Evolutionary conservation across 2,888 invertebrate species (phyloP).

Genomic region (Dione vanillae): DNA sequence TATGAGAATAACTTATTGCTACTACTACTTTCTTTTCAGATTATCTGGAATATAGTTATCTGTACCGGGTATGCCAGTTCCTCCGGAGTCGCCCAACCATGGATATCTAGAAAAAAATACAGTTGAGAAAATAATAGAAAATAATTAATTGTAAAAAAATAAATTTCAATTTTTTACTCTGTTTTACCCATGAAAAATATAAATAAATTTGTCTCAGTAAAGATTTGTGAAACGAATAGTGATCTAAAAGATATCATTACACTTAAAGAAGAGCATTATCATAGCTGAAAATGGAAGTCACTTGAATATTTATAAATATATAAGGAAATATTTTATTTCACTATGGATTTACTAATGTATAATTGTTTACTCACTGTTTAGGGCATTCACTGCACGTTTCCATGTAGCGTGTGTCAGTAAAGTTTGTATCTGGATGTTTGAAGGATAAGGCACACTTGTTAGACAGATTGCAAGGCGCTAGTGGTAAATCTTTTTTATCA

Average conservation of each 20-base stretch:
- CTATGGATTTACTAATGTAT: too few relatives aligned
- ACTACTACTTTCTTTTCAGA: conserved; percentile 73
- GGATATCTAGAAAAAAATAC: conserved; percentile 84
- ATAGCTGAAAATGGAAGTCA: too few relatives aligned
- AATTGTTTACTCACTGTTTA: conserved; percentile 81
- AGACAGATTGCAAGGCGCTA: conserved; percentile 90
- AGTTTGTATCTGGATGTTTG: conserved; percentile 89
- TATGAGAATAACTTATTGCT: conserved; percentile 58
- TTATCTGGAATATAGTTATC: conserved; percentile 93
- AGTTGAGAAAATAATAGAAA: neutral
- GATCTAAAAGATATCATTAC: too few relatives aligned
- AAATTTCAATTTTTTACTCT: neutral
- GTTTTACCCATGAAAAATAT: too few relatives aligned
- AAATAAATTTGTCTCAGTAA: too few relatives aligned
- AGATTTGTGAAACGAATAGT: too few relatives aligned
- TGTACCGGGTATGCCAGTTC: conserved; percentile 90
- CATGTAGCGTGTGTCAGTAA: conserved; percentile 93
- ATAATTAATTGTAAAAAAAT: too few relatives aligned
- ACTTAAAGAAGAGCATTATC: too few relatives aligned
- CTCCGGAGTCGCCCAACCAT: conserved; percentile 94
- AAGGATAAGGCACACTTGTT: conserved; percentile 94
- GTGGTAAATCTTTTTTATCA: conserved; percentile 88
- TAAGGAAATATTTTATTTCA: too few relatives aligned
- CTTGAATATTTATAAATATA: too few relatives aligned
- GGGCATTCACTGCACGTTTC: conserved; percentile 95